Evolutionary conservation across 1,140 invertebrate genomes (phyloP).

Genomic region (Dendrolimus kikuchii): DNA sequence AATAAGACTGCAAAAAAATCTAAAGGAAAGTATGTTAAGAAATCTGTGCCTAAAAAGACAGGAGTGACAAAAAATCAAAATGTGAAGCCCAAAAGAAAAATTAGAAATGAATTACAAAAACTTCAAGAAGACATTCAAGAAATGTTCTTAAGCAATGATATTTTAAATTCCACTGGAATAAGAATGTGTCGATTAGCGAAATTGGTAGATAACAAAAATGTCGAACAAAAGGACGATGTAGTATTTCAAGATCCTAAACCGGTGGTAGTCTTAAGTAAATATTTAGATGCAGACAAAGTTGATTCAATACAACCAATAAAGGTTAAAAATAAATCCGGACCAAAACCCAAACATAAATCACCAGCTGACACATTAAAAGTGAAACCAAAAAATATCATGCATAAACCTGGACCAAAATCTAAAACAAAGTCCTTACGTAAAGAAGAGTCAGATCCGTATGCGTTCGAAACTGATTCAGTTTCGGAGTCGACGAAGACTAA

Average conservation of each 20-base stretch:
- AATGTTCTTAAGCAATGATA: slow-evolving; percentile 77
- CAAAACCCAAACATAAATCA: slow-evolving; percentile 32
- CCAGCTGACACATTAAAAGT: slow-evolving; percentile 4
- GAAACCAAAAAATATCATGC: slow-evolving; percentile 16
- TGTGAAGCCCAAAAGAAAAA: slow-evolving; percentile 30
- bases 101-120: slow-evolving; percentile 71
- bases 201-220: slow-evolving; percentile 38
- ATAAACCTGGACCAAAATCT: slow-evolving; percentile 44
- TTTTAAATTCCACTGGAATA: slow-evolving; percentile 68
- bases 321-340: slow-evolving; percentile 26
- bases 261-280: slow-evolving; percentile 37
- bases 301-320: slow-evolving; percentile 21
- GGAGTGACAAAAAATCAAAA: background rate
- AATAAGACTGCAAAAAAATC: slow-evolving; percentile 14
- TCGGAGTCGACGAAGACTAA: slow-evolving; percentile 26
- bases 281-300: slow-evolving; percentile 19
- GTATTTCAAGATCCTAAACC: slow-evolving; percentile 25
- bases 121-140: slow-evolving; percentile 79
- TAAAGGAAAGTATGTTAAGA: slow-evolving; percentile 19
- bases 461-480: slow-evolving; percentile 48
- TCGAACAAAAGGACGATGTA: slow-evolving; percentile 13
- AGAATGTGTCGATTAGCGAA: slow-evolving; percentile 71
- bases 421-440: slow-evolving; percentile 31
- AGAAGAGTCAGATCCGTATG: slow-evolving; percentile 40
- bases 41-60: slow-evolving; percentile 6